A percentile compares a stretch with the other conserved stretches of the same genome.
phyloP scores from a whole-genome alignment of 2,888 invertebrate species.

The Spisula solida region DNA sequence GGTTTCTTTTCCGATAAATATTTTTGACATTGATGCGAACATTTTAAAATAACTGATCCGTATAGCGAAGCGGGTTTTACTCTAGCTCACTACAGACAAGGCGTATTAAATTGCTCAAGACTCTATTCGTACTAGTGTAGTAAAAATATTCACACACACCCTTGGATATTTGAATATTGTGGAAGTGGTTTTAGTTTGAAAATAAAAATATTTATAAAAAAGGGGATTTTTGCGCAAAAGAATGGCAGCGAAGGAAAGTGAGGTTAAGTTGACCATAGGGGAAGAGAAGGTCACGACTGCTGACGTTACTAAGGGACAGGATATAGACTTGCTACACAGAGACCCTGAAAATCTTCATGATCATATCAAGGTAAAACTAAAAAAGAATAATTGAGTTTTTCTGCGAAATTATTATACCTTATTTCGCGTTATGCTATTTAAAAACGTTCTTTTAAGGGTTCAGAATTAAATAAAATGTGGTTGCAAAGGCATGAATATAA shows the following conservation, averaged over 20 bases:
- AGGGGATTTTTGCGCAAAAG: background rate
- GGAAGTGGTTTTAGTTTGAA: background rate
- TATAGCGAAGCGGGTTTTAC: background rate
- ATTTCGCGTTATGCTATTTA: background rate
- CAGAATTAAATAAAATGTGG: background rate
- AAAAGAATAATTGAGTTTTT: background rate
- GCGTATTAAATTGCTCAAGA: background rate
- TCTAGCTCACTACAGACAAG: background rate
- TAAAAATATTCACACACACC: background rate
- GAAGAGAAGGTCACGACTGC: constrained; percentile 61
- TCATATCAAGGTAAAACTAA: constrained; percentile 69
- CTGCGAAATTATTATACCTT: background rate
- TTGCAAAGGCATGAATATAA: background rate
- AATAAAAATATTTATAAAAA: background rate
- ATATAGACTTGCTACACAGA: constrained; percentile 69
- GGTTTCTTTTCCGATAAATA: background rate
- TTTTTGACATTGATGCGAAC: constrained; percentile 6
- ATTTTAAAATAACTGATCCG: background rate
- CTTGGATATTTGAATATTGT: background rate
- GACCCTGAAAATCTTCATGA: constrained; percentile 75
- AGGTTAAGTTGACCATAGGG: constrained; percentile 67
- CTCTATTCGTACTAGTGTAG: background rate
- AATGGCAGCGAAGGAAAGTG: constrained; percentile 43
- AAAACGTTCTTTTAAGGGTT: background rate
- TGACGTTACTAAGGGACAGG: constrained; percentile 70